phyloP scores from a whole-genome alignment of 2,113 vertebrate species.

The Petrocephalus microphthalmus region DNA sequence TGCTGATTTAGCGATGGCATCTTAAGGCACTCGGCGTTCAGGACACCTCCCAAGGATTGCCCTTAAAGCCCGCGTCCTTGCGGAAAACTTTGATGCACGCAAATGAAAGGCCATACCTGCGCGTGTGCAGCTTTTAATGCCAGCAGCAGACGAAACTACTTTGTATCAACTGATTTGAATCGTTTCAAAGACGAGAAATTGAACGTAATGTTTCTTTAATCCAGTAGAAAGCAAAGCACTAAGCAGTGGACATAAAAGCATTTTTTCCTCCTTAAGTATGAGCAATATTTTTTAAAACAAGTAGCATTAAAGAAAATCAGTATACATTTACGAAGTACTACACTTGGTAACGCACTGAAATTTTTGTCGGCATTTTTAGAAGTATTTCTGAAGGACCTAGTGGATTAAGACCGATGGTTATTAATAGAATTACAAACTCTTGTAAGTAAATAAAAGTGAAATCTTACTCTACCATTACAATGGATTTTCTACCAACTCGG shows the following conservation, averaged over 20 bases:
- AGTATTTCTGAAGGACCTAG: background rate
- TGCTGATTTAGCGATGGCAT: constrained; percentile 43
- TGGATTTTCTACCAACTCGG: background rate
- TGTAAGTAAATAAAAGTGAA: background rate
- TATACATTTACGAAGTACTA: background rate
- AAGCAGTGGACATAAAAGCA: background rate
- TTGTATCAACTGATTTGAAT: background rate
- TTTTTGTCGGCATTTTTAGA: background rate
- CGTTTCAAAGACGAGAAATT: background rate
- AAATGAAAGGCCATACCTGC: constrained; percentile 40
- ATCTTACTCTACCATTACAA: background rate
- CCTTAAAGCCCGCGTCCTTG: constrained; percentile 39
- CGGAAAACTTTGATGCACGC: constrained; percentile 32
- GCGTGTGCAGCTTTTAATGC: constrained; percentile 20
- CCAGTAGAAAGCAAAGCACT: background rate
- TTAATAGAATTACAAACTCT: background rate
- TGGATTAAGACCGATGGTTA: background rate
- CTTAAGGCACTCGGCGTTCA: constrained; percentile 9
- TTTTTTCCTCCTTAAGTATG: background rate
- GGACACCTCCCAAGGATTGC: constrained; percentile 40
- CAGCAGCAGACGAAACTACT: background rate
- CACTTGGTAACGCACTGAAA: background rate
- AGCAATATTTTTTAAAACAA: background rate
- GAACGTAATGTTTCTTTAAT: background rate
- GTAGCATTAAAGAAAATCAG: background rate